Evolutionary conservation across 2,797 vertebrate species (phyloP), one percentile per base, ranked within the genome.

Genomic region (Cryptoblepharus egeriae): DNA sequence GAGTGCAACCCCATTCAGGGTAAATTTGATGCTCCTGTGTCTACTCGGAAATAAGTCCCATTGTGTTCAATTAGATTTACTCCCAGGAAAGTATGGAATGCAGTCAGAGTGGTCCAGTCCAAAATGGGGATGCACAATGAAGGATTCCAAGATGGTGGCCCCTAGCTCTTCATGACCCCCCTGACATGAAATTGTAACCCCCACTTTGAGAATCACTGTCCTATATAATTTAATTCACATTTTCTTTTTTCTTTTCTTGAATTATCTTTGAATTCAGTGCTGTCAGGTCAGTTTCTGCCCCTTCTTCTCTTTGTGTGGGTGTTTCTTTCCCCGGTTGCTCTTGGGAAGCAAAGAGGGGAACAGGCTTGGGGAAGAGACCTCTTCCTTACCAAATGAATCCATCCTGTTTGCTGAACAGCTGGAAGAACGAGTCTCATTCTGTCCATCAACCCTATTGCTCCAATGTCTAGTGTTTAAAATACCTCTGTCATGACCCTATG

Each of bases 381-480:
- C 2, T 82, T 74, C 22, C 65, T 35, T 70, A 77, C 28, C 4
- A 30, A 73, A 35, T 0, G 0, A 24, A 85, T 55, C 75, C 26
- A 28, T 52, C 1, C 55, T 92, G 73, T 88, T 89, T 84, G 85
- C 75, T 6, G 87, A 94, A 94, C 95, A 95, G 93, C 93, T 95
- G 94, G 88, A 90, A 80, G 91, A 95, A 90, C 82, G 57, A 92
- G 86, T 82, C 92, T 92, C 92, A 92, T 92, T 90, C 92, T 91
- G 92, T 93, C 92, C 76, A 68, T 95, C 92, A 90, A 90, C 88
- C 64, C 89, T 82, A 86, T 79, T 79, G 93, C 88, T 94, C 91
- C 28, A 61, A 91, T 82, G 80, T 84, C 86, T 78, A n/a, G 83
- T 90, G 90, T 95, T 95, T 89, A 88, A 94, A 96, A 96, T 94